Base-by-base conservation (phyloP, 2,888 invertebrate species). In the Conus canariensis region DNA sequence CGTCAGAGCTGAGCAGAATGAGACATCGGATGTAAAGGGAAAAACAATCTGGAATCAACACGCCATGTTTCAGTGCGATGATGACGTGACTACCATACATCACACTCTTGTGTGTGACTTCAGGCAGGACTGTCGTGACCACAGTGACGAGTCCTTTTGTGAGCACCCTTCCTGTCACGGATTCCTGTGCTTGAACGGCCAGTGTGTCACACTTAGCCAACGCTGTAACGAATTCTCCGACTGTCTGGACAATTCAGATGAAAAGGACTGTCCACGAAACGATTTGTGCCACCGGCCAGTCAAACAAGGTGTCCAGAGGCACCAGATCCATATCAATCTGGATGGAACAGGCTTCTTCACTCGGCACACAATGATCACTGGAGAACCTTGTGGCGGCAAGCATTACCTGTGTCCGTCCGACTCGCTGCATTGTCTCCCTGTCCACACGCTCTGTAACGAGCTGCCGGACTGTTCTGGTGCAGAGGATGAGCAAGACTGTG, bases 181-280 rank as follows among this genome's bases (percentile, higher is more conserved):
- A 2, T 82, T 58, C 19, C 9, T 58, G 19, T 82, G 82, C 19
- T 56, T 7, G 14, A 82, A 58, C 22, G 58, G 82, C 58, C 56
- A 82, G 58, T 82, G 82, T 19, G 12, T 82, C 19, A 5, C 9
- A 16, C 22, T 58, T 22, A 2, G 10, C 19, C 82, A 82, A 82
- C 82, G 82, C 22, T 82, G 82, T 58, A 82, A 82, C 58, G 82
- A 82, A 82, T 82, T 25, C 22, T 58, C 82, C 6, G 82, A 82
- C 19, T 82, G 82, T 82, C 16, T 82, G 82, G 82, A 82, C 56
- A 25, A 82, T 82, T 82, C 82, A 58, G 82, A 82, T 19, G 82
- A 82, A 58, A 12, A 58, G 10, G 19, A 22, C 22, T 82, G 60
- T 64, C 10, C 60, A 16, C 16, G 30, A 30, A 30, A 30, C 2